Evolutionary conservation across 2,113 vertebrate genomes (phyloP), one percentile per base, ranked within the genome.

Genomic region (Trichomycterus rosablanca): DNA sequence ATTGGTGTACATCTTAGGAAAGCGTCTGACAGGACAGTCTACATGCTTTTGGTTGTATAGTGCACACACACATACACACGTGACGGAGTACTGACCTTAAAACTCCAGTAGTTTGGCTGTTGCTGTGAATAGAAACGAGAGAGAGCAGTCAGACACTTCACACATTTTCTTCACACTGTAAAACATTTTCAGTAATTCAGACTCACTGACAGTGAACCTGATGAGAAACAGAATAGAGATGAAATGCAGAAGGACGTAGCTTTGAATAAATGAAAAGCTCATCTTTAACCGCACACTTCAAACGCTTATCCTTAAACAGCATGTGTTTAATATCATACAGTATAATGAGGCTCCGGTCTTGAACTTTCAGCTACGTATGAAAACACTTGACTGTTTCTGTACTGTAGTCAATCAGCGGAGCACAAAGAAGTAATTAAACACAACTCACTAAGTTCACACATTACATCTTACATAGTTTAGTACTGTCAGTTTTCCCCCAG

Each of bases 81-180:
- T n/a, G n/a, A n/a, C n/a, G 2, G 44, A 76, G 56, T 85, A 92
- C 91, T 92, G 84, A 93, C 91, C 91, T 93, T 93, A 88, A 93
- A 93, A 82, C 91, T 93, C 91, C 90, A 92, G 88, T 92, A 93
- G 89, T 92, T 93, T 81, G 90, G 89, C 76, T 92, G 90, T 87
- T 91, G 84, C 75, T 75, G 57, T 71, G 60, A n/a, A 3, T 0
- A 34, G 49, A 4, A 28, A 45, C n/a, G 32, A 70, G 26, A 46
- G 40, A 56, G 10, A 48, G 10, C 16, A 50, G 37, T 63, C 19
- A 62, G 37, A 63, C 19, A 72, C 15, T 34, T 59, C 42, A 63
- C 24, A 34, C 58, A 74, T 74, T 35, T 63, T 2, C 22, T 18
- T 22, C 14, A 15, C 28, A 40, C n/a, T 40, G 37, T 40, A 44